Conservation (phyloP, 2,113 vertebrate species). For the Dasyornis broadbenti region DNA sequence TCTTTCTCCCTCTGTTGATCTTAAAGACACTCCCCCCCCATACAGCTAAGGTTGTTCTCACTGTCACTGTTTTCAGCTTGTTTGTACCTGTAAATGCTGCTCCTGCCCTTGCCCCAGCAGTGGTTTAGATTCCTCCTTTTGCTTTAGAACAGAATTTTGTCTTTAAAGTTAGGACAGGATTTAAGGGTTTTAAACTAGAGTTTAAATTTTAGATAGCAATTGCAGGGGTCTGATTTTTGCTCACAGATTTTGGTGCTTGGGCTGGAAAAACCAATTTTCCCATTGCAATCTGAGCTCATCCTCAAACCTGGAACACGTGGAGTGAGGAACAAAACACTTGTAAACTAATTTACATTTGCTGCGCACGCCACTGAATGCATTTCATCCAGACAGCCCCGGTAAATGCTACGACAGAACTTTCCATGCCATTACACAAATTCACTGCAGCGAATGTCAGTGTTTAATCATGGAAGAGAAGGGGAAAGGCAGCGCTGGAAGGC, state of each 20-base stretch:
- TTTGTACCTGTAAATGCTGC: neutral
- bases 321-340: neutral
- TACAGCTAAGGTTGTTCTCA: neutral
- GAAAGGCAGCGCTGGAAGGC: neutral
- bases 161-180: neutral
- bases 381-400: neutral
- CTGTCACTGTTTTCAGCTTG: neutral
- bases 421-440: neutral
- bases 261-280: neutral
- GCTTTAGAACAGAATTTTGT: neutral
- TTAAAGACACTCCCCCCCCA: neutral
- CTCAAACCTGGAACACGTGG: neutral
- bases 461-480: neutral
- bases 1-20: neutral
- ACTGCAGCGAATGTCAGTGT: neutral
- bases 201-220: neutral
- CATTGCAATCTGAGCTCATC: neutral
- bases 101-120: neutral
- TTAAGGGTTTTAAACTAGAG: neutral
- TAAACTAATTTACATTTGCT: neutral
- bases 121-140: neutral
- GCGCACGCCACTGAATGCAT: neutral
- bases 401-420: neutral
- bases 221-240: neutral
- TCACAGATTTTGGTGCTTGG: neutral